Base-by-base conservation (phyloP, 2,888 invertebrate genomes). In the Epicampocera succincta region DNA sequence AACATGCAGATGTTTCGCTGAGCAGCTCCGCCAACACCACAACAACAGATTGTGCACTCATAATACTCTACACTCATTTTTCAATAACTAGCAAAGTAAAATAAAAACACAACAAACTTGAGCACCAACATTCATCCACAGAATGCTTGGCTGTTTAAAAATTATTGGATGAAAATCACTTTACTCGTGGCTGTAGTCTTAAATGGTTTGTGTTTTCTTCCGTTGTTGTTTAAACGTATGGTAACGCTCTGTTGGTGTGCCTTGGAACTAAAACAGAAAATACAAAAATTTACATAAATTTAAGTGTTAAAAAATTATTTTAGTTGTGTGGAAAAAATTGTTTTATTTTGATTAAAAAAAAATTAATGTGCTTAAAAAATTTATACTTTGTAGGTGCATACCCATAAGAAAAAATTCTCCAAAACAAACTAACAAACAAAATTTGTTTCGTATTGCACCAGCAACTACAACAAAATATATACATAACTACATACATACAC, bases 131-230 rank as follows among this genome's bases (percentile, higher is more conserved):
- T 58, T 48, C 60, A 61, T 72, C 60, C 46, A 78, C 33, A 78
- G 19, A 74, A 72, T 74, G 65, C 69, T 77, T 63, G 74, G 63
- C 50, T 68, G 68, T 77, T 77, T 44, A 56, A 73, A 77, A 78
- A 77, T 69, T 63, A 79, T 73, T 83, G 79, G 75, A 82, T 83
- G 69, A 76, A 84, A 82, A 80, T 83, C 84, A 85, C 75, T 85
- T 83, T 65, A 78, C 78, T 85, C 83, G 84, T 83, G 84, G 84
- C 81, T 74, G 85, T 83, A 81, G 84, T 79, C 75, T 83, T 83
- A 81, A 83, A 71, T 73, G 85, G 80, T 83, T 66, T 77, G 74
- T 60, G 65, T 73, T 75, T 65, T 73, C 19, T 21, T 58, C 52
- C 21, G 52, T 17, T 63, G 5, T n/a, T 52, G 1, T 63, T 38